phyloP scores from a whole-genome alignment of 2,797 vertebrate genomes.

The Otolemur crassicaudatus region DNA sequence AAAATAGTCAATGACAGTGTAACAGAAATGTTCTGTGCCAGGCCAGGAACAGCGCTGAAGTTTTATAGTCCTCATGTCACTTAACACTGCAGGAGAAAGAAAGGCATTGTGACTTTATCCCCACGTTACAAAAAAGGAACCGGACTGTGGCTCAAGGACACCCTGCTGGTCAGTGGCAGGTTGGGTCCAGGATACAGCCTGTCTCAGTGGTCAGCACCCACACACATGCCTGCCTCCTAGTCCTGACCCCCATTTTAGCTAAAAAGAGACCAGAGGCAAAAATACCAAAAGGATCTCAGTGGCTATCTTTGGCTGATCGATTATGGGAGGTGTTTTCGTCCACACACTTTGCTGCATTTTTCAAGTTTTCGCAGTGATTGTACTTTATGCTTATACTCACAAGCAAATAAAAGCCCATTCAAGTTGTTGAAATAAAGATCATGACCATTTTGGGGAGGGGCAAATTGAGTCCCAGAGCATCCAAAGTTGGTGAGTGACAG shows the following conservation, averaged over 20 bases:
- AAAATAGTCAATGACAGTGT: neutral
- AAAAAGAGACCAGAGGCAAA: neutral
- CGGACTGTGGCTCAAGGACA: neutral
- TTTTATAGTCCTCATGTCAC: neutral
- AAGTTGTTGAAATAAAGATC: neutral
- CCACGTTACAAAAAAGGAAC: neutral
- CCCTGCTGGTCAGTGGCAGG: neutral
- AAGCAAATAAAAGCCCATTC: neutral
- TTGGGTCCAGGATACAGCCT: neutral
- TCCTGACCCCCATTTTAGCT: neutral
- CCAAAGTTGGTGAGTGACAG: neutral
- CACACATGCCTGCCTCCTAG: fast-evolving
- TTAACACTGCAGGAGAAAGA: neutral
- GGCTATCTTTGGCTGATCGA: neutral
- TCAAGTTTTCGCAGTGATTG: neutral
- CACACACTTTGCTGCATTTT: neutral
- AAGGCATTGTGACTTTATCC: neutral
- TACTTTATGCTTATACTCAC: neutral
- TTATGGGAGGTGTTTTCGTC: neutral
- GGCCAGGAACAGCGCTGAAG: neutral
- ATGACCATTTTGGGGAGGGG: neutral
- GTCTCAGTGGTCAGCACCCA: fast-evolving
- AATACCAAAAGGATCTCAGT: neutral
- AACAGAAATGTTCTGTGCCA: fast-evolving
- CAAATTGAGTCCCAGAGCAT: neutral